These are phyloP conservation scores for Nicator chloris DNA, from an alignment of 2,113 vertebrate species.

Conservation along the genomic window DNA sequence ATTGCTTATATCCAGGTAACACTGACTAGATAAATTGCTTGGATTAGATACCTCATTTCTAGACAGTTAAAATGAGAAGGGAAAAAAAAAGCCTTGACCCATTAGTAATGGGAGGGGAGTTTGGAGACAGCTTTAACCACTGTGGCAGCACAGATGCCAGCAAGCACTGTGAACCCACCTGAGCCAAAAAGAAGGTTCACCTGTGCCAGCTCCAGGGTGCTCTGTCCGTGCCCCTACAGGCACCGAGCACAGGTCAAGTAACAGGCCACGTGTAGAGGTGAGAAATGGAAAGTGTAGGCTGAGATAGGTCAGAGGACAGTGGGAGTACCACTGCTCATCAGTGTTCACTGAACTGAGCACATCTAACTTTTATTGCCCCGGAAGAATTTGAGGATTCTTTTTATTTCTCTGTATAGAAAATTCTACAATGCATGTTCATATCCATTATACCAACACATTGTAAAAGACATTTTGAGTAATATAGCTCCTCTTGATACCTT, in stretches of 20 bases:
- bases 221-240: background rate
- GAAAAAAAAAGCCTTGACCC: background rate
- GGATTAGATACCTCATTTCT: background rate
- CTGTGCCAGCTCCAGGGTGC: fast-evolving
- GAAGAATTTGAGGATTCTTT: background rate
- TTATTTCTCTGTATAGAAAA: background rate
- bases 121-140: background rate
- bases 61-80: background rate
- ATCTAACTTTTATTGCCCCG: background rate
- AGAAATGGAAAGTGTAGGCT: background rate
- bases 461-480: background rate
- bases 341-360: background rate
- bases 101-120: background rate
- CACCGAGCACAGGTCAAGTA: background rate
- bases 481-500: background rate
- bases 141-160: background rate
- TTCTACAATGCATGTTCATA: background rate
- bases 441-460: background rate
- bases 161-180: background rate
- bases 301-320: background rate
- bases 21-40: background rate
- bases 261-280: background rate
- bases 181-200: background rate
- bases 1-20: background rate
- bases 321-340: background rate